These are phyloP conservation scores for Aptenodytes patagonicus DNA, from an alignment of 2,113 vertebrate genomes.

Conservation along the genomic window DNA sequence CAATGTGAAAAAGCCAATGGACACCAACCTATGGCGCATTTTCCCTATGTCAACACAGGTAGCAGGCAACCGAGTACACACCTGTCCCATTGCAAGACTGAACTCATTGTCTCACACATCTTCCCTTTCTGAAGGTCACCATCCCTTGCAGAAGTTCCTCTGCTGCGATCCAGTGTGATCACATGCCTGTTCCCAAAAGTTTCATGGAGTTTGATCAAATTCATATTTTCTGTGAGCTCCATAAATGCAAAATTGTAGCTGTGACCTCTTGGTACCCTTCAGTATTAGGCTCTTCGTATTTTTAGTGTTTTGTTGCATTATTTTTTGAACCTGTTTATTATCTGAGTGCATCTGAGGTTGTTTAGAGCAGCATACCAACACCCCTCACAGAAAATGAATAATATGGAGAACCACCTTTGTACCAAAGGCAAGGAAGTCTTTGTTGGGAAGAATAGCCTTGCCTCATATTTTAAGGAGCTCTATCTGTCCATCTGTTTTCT, in stretches of 20 bases:
- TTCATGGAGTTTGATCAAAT: background rate
- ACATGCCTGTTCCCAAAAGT: background rate
- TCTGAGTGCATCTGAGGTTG: background rate
- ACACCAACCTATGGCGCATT: background rate
- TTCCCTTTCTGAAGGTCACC: background rate
- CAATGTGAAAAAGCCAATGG: background rate
- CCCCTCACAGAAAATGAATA: background rate
- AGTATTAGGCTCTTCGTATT: background rate
- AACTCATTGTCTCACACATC: background rate
- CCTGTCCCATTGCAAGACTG: background rate
- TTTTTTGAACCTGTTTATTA: background rate
- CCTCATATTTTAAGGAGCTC: background rate
- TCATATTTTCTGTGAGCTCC: background rate
- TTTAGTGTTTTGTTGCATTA: background rate
- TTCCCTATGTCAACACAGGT: fast-evolving
- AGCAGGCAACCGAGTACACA: background rate
- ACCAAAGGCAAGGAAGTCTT: background rate
- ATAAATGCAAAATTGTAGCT: background rate
- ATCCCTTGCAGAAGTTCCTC: background rate
- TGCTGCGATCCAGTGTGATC: background rate
- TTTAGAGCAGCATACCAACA: background rate
- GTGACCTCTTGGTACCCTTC: background rate
- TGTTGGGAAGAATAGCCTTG: background rate
- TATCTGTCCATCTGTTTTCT: background rate
- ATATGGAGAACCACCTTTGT: background rate